Evolutionary conservation across 2,888 invertebrate species (phyloP).

Genomic region (Ornithoptera priamus): DNA sequence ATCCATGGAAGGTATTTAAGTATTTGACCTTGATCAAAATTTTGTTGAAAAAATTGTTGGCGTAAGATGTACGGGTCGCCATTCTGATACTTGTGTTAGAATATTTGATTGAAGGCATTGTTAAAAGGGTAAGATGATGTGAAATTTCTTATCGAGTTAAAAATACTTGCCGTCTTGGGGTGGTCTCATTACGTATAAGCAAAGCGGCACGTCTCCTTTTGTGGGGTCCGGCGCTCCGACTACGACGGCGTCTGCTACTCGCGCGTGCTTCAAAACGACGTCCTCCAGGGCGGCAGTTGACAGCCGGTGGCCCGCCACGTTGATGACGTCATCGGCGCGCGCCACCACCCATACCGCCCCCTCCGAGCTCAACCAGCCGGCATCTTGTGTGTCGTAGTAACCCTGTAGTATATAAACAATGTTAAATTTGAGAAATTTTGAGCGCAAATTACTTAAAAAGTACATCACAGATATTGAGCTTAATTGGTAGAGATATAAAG

Average conservation of each 20-base stretch:
- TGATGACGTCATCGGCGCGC: constrained; percentile 96
- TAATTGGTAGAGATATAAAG: too few relatives aligned
- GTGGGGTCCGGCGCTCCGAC: constrained; percentile 93
- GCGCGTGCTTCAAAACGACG: constrained; percentile 91
- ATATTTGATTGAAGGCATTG: too few relatives aligned
- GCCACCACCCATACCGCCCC: constrained; percentile 94
- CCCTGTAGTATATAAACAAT: constrained; percentile 76
- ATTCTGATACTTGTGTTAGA: too few relatives aligned
- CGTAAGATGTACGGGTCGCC: too few relatives aligned
- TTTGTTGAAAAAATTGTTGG: too few relatives aligned
- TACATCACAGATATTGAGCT: too few relatives aligned
- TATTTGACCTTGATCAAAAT: too few relatives aligned
- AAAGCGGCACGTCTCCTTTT: constrained; percentile 94
- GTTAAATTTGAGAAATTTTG: too few relatives aligned
- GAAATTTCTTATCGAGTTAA: too few relatives aligned
- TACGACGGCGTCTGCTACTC: constrained; percentile 92
- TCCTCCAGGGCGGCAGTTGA: constrained; percentile 95
- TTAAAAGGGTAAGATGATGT: too few relatives aligned
- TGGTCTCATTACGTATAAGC: constrained; percentile 89
- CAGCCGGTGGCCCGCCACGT: constrained; percentile 95
- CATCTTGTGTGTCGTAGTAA: constrained; percentile 97
- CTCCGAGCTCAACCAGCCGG: constrained; percentile 90
- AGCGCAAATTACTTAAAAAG: too few relatives aligned
- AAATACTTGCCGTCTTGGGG: constrained; percentile 71
- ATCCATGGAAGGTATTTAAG: too few relatives aligned